Percentiles rank a stretch among this genome's conserved stretches.
Conservation (phyloP, 2,888 invertebrate species). For the Aproaerema taeniolella region DNA sequence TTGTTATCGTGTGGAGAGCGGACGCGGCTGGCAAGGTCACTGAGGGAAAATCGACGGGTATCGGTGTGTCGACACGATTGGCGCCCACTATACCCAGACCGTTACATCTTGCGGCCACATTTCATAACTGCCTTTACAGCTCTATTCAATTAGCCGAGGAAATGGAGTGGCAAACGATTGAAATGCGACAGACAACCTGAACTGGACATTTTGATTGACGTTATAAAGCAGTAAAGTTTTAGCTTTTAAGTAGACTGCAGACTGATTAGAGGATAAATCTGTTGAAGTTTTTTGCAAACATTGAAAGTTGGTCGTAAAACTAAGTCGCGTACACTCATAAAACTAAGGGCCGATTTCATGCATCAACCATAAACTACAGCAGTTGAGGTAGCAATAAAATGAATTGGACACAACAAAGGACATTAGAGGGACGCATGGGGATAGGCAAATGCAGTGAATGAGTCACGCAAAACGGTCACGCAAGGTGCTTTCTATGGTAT, state of each 20-base stretch:
- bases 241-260: no score
- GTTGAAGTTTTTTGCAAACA: background rate
- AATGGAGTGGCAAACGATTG: conserved; percentile 23
- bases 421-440: conserved; percentile 48
- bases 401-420: conserved; percentile 50
- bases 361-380: conserved; percentile 22
- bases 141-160: conserved; percentile 40
- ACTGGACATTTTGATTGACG: no score
- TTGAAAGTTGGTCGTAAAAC: conserved; percentile 23
- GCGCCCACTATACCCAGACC: conserved; percentile 35
- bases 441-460: conserved; percentile 34
- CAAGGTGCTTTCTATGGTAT: conserved; percentile 51
- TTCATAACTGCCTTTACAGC: conserved; percentile 46
- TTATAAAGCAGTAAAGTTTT: no score
- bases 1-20: conserved; percentile 48
- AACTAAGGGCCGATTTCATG: conserved; percentile 24
- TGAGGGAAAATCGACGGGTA: conserved; percentile 66
- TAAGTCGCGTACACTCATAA: conserved; percentile 24
- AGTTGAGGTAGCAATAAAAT: conserved; percentile 33
- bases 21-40: conserved; percentile 61
- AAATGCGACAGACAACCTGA: conserved; percentile 6
- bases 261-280: background rate
- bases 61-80: conserved; percentile 50
- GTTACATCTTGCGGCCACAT: conserved; percentile 56
- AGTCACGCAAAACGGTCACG: conserved; percentile 63